phyloP scores from a whole-genome alignment of 2,888 invertebrate species.

The Mythimna vitellina region DNA sequence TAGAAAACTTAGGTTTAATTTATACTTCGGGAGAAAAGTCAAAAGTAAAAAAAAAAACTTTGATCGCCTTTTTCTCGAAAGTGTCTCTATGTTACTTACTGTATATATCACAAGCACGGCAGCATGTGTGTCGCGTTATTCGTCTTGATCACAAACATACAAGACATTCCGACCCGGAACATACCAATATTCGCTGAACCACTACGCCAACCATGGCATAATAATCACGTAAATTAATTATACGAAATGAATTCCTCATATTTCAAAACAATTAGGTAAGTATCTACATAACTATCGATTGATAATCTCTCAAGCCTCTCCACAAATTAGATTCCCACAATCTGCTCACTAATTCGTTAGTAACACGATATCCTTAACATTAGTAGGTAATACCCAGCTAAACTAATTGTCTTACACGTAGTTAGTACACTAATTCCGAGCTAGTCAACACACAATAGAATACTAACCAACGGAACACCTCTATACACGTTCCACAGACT shows the following conservation, averaged over 20 bases:
- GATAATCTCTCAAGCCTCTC: not conserved
- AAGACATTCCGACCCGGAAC: too few species aligned
- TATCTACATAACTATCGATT: not conserved
- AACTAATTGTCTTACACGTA: slow-evolving; percentile 36
- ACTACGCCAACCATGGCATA: too few species aligned
- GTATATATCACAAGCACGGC: too few species aligned
- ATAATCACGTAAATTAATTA: not conserved
- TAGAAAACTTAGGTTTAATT: too few species aligned
- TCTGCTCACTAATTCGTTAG: not conserved
- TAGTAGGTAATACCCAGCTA: not conserved
- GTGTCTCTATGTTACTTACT: too few species aligned
- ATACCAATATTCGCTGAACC: too few species aligned
- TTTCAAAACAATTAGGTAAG: not conserved
- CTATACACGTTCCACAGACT: not conserved
- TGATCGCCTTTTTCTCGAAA: too few species aligned
- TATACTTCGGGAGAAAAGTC: too few species aligned
- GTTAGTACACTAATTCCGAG: slow-evolving; percentile 4
- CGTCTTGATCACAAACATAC: too few species aligned
- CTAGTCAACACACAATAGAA: slow-evolving; percentile 36
- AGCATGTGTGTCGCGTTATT: too few species aligned
- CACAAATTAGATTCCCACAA: not conserved
- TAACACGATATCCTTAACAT: slow-evolving; percentile 7
- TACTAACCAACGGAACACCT: not conserved
- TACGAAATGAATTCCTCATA: not conserved
- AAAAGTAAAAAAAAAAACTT: too few species aligned